Percentiles rank a stretch among this genome's conserved stretches.
Evolutionary conservation across 2,113 vertebrate genomes (phyloP).

Genomic region (Oceanodroma tethys): DNA sequence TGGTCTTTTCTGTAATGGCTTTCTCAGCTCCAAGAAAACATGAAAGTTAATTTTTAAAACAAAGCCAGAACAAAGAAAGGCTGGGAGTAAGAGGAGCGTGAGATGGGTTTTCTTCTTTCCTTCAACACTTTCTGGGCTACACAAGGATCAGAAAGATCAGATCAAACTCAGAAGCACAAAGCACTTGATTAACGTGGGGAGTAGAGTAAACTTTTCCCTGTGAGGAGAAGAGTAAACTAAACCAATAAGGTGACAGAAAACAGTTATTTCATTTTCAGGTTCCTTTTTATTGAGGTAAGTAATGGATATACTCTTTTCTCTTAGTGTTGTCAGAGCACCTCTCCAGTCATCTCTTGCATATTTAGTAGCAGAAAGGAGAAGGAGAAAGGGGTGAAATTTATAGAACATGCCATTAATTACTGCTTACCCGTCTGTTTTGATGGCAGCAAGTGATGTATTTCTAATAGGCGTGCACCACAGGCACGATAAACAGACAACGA

Average conservation of each 20-base stretch:
- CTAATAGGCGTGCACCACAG: neutral
- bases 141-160: neutral
- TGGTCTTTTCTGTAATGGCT: slow-evolving; percentile 47
- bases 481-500: neutral
- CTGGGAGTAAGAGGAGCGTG: neutral
- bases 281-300: neutral
- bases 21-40: slow-evolving; percentile 8
- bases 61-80: neutral
- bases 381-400: neutral
- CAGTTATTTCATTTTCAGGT: neutral
- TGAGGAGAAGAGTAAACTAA: neutral
- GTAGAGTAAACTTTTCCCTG: neutral
- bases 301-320: neutral
- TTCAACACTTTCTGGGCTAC: neutral
- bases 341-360: neutral
- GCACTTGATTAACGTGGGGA: neutral
- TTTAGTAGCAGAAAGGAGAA: slow-evolving; percentile 1
- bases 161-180: neutral
- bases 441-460: slow-evolving; percentile 8
- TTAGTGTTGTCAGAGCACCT: neutral
- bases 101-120: neutral
- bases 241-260: neutral
- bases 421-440: neutral
- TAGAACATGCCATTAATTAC: slow-evolving; percentile 40
- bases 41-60: slow-evolving; percentile 32